Base-by-base conservation (phyloP, 2,113 vertebrate genomes). In the Pelodiscus sinensis region DNA sequence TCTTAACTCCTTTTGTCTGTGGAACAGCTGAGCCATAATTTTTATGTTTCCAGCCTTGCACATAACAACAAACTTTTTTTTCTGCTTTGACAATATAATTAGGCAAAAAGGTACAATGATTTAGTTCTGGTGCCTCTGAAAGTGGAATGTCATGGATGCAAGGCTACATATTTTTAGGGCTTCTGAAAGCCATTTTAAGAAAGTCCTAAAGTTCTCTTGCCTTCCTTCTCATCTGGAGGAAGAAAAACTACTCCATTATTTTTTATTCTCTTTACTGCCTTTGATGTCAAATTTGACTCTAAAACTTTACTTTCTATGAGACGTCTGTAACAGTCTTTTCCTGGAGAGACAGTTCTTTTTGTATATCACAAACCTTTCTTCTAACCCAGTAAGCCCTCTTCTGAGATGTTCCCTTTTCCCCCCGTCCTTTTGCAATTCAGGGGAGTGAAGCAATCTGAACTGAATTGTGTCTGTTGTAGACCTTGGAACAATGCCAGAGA, bases 401-500 rank as follows among this genome's bases (percentile, higher is more conserved):
- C 22, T 57, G 86, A 89, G 89, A 89, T 50, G 38, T 55, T 90
- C 22, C 86, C 11, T 65, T 52, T 80, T 82, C 50, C 44, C 92
- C 21, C 2, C 5, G 91, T 93, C 85, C 60, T 92, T 95, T 94
- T 86, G 60, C 79, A 94, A 84, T 93, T 88, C 85, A 91, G 81
- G 90, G 16, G n/a, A 35, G 8, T n/a, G 71, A 93, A 84, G 60
- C 27, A 85, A 77, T 91, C 89, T 95, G 18, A 6, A 83, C 77
- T 77, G 84, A 90, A 89, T 89, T 91, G 55, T 83, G 82, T 82
- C 77, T 93, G 11, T 15, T 93, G 96, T 65, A 85, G 95, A 85
- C 94, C 94, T 94, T 96, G 90, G 92, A 94, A 90, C 85, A 51
- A 86, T 65, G 94, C 86, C 96, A 96, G 82, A 79, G 54, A 15